Conservation (phyloP, 2,888 invertebrate species). For the Ophion ellenae region DNA sequence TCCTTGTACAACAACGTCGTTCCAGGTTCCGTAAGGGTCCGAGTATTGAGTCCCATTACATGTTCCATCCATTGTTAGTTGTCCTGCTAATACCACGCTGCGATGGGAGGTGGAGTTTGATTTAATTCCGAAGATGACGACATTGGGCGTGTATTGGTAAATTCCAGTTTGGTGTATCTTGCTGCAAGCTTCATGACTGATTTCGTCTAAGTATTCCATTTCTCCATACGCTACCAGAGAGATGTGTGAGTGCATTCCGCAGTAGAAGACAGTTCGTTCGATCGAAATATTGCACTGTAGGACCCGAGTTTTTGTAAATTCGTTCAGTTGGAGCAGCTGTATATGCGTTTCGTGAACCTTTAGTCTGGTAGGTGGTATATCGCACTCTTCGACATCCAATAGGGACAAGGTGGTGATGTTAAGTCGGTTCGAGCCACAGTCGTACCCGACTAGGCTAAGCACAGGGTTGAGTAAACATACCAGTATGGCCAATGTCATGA, state of each 20-base stretch:
- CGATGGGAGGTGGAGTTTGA: too few species aligned
- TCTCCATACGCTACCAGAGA: too few species aligned
- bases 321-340: conserved; percentile 29
- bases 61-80: too few species aligned
- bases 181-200: too few species aligned
- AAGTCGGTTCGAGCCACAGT: conserved; percentile 48
- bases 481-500: background rate
- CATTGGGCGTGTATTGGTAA: too few species aligned
- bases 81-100: too few species aligned
- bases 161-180: too few species aligned
- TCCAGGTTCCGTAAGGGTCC: conserved; percentile 55
- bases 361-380: conserved; percentile 33
- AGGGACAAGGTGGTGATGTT: conserved; percentile 60
- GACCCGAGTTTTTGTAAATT: conserved; percentile 13
- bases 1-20: conserved; percentile 58
- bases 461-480: too few species aligned
- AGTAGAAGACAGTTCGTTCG: conserved; percentile 37
- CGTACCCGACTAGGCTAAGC: conserved; percentile 44
- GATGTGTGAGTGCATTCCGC: conserved; percentile 49
- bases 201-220: too few species aligned
- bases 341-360: background rate
- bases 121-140: too few species aligned
- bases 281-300: conserved; percentile 61
- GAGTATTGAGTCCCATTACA: too few species aligned
- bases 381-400: conserved; percentile 53